Conservation (phyloP, 2,888 invertebrate genomes). For the Drosophila testacea region DNA sequence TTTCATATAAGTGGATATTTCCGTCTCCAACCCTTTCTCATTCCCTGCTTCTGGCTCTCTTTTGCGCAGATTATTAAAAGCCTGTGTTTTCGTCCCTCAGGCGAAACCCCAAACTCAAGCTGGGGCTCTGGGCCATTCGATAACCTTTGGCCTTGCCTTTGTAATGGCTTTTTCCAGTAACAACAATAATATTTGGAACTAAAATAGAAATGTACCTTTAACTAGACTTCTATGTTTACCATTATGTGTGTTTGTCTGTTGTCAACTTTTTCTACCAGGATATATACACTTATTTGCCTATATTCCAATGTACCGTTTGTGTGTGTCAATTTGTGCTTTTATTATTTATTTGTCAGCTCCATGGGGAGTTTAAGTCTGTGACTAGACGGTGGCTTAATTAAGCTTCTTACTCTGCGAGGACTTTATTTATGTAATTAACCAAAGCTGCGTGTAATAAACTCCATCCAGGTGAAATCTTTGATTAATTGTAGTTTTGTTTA, state of each 20-base stretch:
- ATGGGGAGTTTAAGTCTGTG: slow-evolving; percentile 58
- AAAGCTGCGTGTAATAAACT: slow-evolving; percentile 76
- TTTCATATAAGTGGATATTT: slow-evolving; percentile 63
- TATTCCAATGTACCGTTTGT: slow-evolving; percentile 44
- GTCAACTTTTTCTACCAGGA: slow-evolving; percentile 28
- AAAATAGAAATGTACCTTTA: slow-evolving; percentile 6
- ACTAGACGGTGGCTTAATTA: slow-evolving; percentile 65
- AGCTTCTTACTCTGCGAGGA: slow-evolving; percentile 37
- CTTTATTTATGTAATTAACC: slow-evolving; percentile 78
- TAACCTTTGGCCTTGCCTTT: slow-evolving; percentile 61
- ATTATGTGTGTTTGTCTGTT: slow-evolving; percentile 34
- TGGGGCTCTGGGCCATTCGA: slow-evolving; percentile 42
- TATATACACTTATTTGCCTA: slow-evolving; percentile 29
- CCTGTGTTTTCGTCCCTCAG: slow-evolving; percentile 28
- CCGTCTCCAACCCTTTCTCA: neutral
- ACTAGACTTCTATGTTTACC: slow-evolving; percentile 53
- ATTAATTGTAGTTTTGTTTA: slow-evolving; percentile 81
- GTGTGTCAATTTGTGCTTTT: slow-evolving; percentile 79
- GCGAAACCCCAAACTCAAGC: slow-evolving; percentile 9
- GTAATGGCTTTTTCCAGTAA: slow-evolving; percentile 42
- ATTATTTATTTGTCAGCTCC: slow-evolving; percentile 78
- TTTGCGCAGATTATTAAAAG: slow-evolving; percentile 53
- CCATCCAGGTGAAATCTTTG: slow-evolving; percentile 75
- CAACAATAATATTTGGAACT: slow-evolving; percentile 24
- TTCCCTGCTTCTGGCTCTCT: slow-evolving; percentile 6